Evolutionary conservation across 2,113 vertebrate species (phyloP).

Genomic region (Orcinus orca): DNA sequence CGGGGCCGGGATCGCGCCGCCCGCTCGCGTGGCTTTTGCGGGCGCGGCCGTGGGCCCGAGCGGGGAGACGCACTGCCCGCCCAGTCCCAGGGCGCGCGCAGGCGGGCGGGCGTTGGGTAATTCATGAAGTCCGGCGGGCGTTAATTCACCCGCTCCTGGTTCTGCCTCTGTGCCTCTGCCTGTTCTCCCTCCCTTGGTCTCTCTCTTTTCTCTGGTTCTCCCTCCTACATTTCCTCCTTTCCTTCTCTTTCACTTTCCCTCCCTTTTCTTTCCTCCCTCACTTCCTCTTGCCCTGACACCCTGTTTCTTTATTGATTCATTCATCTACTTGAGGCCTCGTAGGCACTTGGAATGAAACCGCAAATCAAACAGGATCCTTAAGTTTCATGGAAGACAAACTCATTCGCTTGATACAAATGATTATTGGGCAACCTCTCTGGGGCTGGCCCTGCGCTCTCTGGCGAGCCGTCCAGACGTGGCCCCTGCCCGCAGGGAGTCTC

Average conservation of each 20-base stretch:
- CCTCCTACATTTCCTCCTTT: background rate
- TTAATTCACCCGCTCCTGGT: background rate
- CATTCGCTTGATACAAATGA: fast-evolving
- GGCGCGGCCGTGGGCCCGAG: background rate
- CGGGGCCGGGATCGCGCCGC: background rate
- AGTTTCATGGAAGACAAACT: background rate
- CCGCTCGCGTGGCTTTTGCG: fast-evolving
- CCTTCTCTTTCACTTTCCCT: background rate
- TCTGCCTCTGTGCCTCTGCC: no score
- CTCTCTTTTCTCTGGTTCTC: background rate
- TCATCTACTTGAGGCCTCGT: background rate
- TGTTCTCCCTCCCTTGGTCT: background rate
- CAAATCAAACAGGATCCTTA: background rate
- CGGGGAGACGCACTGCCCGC: background rate
- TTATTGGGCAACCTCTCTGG: background rate
- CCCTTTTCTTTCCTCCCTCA: background rate
- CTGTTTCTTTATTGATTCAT: background rate
- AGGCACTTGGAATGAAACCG: background rate
- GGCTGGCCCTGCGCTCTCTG: background rate
- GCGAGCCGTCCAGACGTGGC: background rate
- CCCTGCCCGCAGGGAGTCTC: background rate
- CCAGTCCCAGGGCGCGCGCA: background rate
- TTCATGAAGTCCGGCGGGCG: background rate
- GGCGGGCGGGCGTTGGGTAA: background rate
- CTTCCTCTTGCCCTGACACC: background rate